These are phyloP conservation scores for Chorisops tibialis DNA, from an alignment of 2,888 invertebrate species.

Conservation along the genomic window DNA sequence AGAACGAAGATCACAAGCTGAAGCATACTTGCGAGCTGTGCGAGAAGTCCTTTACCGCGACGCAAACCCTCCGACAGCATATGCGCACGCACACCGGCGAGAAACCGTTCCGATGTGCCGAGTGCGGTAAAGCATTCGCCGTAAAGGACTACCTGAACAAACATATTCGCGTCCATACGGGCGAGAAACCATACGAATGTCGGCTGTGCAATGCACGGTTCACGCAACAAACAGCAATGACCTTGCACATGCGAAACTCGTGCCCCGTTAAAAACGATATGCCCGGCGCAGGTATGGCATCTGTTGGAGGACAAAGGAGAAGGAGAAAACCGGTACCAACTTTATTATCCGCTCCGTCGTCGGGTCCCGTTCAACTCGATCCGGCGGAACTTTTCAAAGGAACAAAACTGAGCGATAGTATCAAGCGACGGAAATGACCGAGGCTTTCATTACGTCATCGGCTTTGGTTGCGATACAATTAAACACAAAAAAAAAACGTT, in stretches of 20 bases:
- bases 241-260: conserved; percentile 3
- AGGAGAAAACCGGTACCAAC: neutral
- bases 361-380: too few species aligned
- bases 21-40: conserved; percentile 19
- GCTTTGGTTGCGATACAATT: too few species aligned
- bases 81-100: conserved; percentile 44
- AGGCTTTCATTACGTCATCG: too few species aligned
- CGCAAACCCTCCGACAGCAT: conserved; percentile 18
- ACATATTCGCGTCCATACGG: conserved; percentile 50
- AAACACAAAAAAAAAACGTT: too few species aligned
- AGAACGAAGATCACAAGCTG: neutral
- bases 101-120: conserved; percentile 51
- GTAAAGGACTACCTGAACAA: conserved; percentile 53
- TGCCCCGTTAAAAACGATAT: neutral
- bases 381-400: too few species aligned
- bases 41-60: neutral
- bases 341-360: too few species aligned
- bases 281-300: neutral
- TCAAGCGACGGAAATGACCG: too few species aligned
- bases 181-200: conserved; percentile 51
- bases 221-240: conserved; percentile 1
- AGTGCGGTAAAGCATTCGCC: conserved; percentile 52
- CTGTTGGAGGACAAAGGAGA: neutral
- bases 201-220: conserved; percentile 50
- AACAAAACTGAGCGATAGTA: too few species aligned